Evolutionary conservation across 2,113 vertebrate species (phyloP).

Genomic region (Accipiter virgatus): DNA sequence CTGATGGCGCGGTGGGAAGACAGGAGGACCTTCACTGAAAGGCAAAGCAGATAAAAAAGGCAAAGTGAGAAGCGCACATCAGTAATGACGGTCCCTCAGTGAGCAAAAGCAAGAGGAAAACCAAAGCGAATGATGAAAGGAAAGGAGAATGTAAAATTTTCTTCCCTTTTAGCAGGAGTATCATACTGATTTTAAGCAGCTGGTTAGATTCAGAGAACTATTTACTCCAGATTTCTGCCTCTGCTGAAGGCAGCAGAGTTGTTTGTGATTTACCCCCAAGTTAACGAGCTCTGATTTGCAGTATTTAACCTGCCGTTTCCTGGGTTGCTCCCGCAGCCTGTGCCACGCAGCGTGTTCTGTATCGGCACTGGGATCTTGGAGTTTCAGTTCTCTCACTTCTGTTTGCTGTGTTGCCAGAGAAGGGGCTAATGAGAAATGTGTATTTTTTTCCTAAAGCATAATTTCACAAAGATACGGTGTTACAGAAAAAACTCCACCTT

Average conservation of each 20-base stretch:
- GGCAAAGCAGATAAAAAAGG: not conserved
- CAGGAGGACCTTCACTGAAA: not conserved
- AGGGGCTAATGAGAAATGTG: not conserved
- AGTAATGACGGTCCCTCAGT: not conserved
- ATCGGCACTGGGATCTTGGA: accelerated
- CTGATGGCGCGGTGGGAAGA: not conserved
- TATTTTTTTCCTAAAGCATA: not conserved
- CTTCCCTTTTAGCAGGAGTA: not conserved
- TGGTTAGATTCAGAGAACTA: not conserved
- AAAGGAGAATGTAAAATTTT: not conserved
- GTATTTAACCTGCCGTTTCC: not conserved
- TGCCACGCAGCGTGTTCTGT: not conserved
- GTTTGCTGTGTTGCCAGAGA: not conserved
- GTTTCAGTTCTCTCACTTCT: not conserved
- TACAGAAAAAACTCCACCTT: not conserved
- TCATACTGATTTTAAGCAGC: not conserved
- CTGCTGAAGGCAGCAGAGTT: not conserved
- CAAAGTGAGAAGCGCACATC: not conserved
- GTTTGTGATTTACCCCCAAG: not conserved
- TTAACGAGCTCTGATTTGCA: not conserved
- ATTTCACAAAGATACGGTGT: not conserved
- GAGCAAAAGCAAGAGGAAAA: not conserved
- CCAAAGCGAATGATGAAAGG: not conserved
- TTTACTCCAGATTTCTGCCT: not conserved
- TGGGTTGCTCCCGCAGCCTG: not conserved